Conservation (phyloP, 2,113 vertebrate genomes). For the Pao palembangensis region DNA sequence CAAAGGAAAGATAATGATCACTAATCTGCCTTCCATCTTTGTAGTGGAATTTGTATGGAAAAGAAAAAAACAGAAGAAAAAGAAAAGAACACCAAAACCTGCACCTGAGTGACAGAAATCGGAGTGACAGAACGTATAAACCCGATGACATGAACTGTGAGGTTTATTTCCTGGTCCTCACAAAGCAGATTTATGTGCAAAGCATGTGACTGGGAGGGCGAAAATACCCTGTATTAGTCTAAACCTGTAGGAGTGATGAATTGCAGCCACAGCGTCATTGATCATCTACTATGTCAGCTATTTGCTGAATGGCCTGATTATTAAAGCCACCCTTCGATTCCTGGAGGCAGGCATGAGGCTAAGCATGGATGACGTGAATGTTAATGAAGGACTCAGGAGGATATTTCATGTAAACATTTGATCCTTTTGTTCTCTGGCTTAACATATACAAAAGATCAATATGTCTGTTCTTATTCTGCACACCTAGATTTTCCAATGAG, state of each 20-base stretch:
- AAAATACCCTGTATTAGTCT: constrained; percentile 34
- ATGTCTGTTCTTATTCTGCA: too few species aligned
- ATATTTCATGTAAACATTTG: constrained; percentile 24
- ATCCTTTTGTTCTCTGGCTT: constrained; percentile 13
- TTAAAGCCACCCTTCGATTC: constrained; percentile 48
- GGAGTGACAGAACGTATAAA: constrained; percentile 15
- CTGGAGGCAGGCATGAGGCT: constrained; percentile 28
- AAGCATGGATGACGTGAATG: constrained; percentile 40
- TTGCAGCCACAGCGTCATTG: constrained; percentile 58
- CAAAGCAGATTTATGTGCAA: constrained; percentile 58
- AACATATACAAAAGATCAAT: constrained; percentile 2
- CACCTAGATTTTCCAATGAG: neutral
- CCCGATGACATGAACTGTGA: constrained; percentile 53
- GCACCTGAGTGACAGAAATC: constrained; percentile 25
- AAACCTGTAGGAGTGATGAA: constrained; percentile 62
- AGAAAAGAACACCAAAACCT: constrained; percentile 4
- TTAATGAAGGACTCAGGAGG: constrained; percentile 37
- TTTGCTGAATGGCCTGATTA: constrained; percentile 52
- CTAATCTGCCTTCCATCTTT: too few species aligned
- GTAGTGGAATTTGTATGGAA: neutral
- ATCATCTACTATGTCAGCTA: constrained; percentile 52
- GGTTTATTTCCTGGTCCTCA: constrained; percentile 45
- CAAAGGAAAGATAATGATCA: neutral
- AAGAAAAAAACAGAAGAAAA: too few species aligned
- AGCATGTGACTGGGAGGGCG: constrained; percentile 38